Conservation (phyloP, 2,113 vertebrate genomes). For the Anhinga anhinga region DNA sequence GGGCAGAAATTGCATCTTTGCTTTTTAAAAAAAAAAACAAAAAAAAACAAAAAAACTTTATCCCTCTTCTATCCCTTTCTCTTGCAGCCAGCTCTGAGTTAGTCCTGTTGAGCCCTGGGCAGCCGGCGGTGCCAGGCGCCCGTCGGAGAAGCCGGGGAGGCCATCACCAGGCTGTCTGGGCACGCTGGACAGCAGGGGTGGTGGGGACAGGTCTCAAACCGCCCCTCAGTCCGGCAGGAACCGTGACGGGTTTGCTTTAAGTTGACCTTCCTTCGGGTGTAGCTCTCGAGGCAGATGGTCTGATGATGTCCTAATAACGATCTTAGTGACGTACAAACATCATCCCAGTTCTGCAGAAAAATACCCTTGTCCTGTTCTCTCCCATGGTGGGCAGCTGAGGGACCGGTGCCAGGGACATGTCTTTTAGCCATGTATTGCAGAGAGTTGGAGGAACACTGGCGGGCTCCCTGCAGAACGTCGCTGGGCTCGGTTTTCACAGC, state of each 20-base stretch:
- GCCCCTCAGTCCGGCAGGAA: not conserved
- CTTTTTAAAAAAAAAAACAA: not conserved
- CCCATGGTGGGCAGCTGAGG: not conserved
- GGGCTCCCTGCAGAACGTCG: not conserved
- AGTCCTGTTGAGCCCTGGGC: not conserved
- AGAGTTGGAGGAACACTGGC: not conserved
- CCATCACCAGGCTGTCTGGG: not conserved
- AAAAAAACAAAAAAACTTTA: not conserved
- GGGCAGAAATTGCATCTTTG: not conserved
- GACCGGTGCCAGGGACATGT: not conserved
- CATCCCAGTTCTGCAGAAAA: not conserved
- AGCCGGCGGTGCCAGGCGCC: fast-evolving
- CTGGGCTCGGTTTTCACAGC: not conserved
- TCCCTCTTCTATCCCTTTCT: not conserved
- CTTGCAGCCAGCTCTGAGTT: not conserved
- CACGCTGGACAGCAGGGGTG: fast-evolving
- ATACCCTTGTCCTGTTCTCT: not conserved
- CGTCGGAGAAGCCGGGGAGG: fast-evolving
- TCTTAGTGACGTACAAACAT: fast-evolving
- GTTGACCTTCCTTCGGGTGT: fast-evolving
- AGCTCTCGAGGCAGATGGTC: not conserved
- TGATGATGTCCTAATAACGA: too few relatives aligned
- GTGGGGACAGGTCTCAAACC: not conserved
- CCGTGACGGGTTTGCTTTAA: fast-evolving
- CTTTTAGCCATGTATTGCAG: not conserved